Evolutionary conservation across 2,113 vertebrate species (phyloP), one percentile per base, ranked within the genome.

Genomic region (Bujurquina vittata): DNA sequence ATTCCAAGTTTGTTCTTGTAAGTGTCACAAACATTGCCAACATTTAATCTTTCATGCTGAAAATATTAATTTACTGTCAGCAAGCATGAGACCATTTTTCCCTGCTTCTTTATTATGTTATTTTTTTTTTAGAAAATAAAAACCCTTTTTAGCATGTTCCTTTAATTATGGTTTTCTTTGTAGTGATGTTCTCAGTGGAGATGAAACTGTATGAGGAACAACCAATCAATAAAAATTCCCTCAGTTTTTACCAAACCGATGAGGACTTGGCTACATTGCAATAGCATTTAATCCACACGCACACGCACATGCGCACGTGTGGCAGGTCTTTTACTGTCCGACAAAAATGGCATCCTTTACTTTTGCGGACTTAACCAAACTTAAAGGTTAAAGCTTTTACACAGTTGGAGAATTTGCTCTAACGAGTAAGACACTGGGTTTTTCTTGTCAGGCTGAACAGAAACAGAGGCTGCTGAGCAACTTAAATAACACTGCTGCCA

Each of bases 51-150:
- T 84, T 89, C 57, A 83, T 60, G 79, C 81, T 35, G 74, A 81
- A 59, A 63, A 83, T 83, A 81, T 83, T 79, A 60, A 90, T 93
- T 85, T 86, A 58, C 88, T 94, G 88, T 93, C 92, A 91, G 58
- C 83, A 22, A 33, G 77, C 49, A 52, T 6, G 29, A 61, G 61
- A 40, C 75, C 83, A 22, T 61, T 61, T 46, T 18, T 56, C 57
- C 4, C 59, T 61, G 72, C 43, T 23, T 20, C 40, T 72, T 79
- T 58, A 59, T 79, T 82, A 69, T 84, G 84, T 23, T 56, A 85
- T 81, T 65, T 1, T 78, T 54, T 37, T 67, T 33, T 9, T 33
- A 15, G 12, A 12, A 69, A 69, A n/a, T 77, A 90, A 80, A 74
- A 76, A 72, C 46, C 18, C 3, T 29, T 31, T 54, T n/a, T 43